Evolutionary conservation across 2,797 vertebrate species (phyloP), one percentile per base, ranked within the genome.

Genomic region (Tolypeutes matacus): DNA sequence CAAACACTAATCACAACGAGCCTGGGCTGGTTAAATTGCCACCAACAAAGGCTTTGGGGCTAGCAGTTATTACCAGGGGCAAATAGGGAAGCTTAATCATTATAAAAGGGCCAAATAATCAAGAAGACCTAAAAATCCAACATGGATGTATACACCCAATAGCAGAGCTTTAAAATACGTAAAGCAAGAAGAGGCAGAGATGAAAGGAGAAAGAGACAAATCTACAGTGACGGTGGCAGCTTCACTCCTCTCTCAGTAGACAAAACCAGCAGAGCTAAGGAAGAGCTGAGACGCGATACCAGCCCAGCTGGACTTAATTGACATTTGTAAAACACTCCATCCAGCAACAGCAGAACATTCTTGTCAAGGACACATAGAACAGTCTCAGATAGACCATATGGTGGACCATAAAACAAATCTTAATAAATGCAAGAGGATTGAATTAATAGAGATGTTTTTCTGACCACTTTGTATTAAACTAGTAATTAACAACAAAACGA

Each of bases 361-460:
- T 49, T 81, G 78, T 53, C 58, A 83, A 60, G 34, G 49, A 18
- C 9, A 31, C 3, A 46, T 6, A 75, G 65, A 89, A 84, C 39
- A 77, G 51, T 96, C 78, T 67, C 72, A 56, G 34, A 93, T 23
- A 89, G 65, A 62, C 12, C 31, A n/a, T 49, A 31, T 49, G 76
- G 65, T 51, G 20, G 36, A 34, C 12, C 25, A 69, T 46, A 53
- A 77, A 67, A 70, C 69, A 75, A 72, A 8, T 36, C 31, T 60
- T 64, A 31, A 85, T 34, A 77, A 78, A 76, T 70, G 34, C 8
- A 78, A 87, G 81, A 75, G n/a, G n/a, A 70, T 65, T 64, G 81
- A 91, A 53, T 65, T 78, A 83, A 84, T 29, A 64, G n/a, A 72
- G 58, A 88, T 39, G n/a, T n/a, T 62, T 86, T 92, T 86, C 73